Base-by-base conservation (phyloP, 1,140 invertebrate genomes). In the Heliothis subflexa region DNA sequence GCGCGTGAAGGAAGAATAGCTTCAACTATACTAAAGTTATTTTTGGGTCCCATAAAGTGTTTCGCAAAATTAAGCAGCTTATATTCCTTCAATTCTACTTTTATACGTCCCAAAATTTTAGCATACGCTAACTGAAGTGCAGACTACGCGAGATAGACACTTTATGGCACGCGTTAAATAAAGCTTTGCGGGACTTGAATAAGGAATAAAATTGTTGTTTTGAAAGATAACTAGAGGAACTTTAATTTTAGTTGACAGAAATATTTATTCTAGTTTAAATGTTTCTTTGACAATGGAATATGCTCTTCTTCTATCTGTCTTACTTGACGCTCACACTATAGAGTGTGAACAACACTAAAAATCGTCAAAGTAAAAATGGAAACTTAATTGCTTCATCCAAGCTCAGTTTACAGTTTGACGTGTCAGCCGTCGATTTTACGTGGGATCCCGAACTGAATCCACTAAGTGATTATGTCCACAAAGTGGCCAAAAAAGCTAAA, bases 401-500 rank as follows among this genome's bases (percentile, higher is more conserved):
- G 33, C n/a, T 14, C 33, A 28, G 13, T 47, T 62, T 50, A 40
- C 45, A 33, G 45, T 64, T 75, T 75, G 21, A 50, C 50, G 13
- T 45, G 18, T 21, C 59, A 75, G 21, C 59, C 45, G 59, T 75
- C 73, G 49, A 75, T 75, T 75, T 75, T 75, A 75, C 73, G 73
- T 64, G 12, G 47, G 49, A 75, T 40, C 16, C 57, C 73, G 59
- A 52, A 62, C 73, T 33, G 62, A 70, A 14, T 52, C 73, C 59
- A 52, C 45, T 75, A 9, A 75, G 57, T 75, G 73, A 75, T 75
- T 75, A 64, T 62, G 57, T 64, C 73, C 73, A 18, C 73, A 52
- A 61, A 75, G 59, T 74, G 75, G 33, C 59, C 74, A 75, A 78
- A 79, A 80, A 81, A 75, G 78, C 64, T 59, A 49, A 81, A 72